phyloP scores from a whole-genome alignment of 2,113 vertebrate species.

The Anthoscopus minutus region DNA sequence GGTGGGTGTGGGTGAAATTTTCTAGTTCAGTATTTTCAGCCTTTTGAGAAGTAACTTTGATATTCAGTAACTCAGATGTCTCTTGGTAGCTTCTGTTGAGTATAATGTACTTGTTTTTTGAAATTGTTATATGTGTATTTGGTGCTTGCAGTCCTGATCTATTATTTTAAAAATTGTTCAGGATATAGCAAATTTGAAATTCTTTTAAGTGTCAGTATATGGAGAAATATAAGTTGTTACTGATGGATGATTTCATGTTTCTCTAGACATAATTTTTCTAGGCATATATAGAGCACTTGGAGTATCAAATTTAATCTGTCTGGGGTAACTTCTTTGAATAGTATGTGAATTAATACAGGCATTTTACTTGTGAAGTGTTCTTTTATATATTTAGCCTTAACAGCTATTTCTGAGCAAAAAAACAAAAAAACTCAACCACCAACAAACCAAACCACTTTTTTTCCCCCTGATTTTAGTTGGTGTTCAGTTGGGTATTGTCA shows the following conservation, averaged over 20 bases:
- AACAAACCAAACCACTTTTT: background rate
- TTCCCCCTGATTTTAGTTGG: conserved; percentile 73
- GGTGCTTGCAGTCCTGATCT: background rate
- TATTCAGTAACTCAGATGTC: background rate
- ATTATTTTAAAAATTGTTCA: background rate
- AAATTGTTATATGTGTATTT: background rate
- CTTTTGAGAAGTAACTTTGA: background rate
- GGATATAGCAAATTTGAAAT: background rate
- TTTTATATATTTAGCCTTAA: background rate
- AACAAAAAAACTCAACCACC: background rate
- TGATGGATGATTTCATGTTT: background rate
- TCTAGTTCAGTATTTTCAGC: background rate
- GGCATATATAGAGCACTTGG: background rate
- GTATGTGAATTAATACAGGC: background rate
- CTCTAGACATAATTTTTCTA: background rate
- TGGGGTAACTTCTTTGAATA: background rate
- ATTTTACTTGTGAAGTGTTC: background rate
- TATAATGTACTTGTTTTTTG: background rate
- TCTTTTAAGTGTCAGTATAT: background rate
- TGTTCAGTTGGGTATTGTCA: conserved; percentile 79
- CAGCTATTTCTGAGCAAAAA: background rate
- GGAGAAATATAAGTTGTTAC: background rate
- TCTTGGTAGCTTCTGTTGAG: background rate
- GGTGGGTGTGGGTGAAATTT: background rate
- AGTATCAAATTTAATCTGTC: background rate